Base-by-base conservation (phyloP, 1,140 invertebrate genomes). In the Chrysoperla carnea region DNA sequence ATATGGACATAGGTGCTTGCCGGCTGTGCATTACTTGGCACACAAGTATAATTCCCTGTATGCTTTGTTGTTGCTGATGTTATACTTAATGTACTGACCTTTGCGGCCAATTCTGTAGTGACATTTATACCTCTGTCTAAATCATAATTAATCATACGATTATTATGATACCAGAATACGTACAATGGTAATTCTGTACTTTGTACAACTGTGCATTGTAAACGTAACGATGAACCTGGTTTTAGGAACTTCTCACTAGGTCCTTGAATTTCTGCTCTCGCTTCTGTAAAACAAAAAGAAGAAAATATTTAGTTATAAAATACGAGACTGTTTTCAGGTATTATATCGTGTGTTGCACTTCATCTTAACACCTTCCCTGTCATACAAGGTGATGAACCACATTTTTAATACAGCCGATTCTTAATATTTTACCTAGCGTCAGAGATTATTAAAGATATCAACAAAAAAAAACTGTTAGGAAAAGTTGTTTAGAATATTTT, bases 111-210 rank as follows among this genome's bases (percentile, higher is more conserved):
- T 46, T 83, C 75, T 3, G 79, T 78, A 36, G 76, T 84, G 11
- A 85, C 84, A 53, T 86, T 87, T 49, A 86, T 78, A 29, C 83
- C 84, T 41, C 79, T 71, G 66, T 83, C 81, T 41, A 75, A 66
- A 61, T 89, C 85, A 59, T 87, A 89, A 63, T 87, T 89, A 58
- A 89, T 84, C 83, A 89, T 87, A 43, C 82, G 69, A 51, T 81
- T 80, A 57, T 87, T 84, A 61, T 89, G 86, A 62, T 87, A 91
- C 85, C 85, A 90, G 68, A 88, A 89, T 31, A 90, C 74, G 55
- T 80, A 90, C 8, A 78, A 77, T 1, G 84, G 83, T 2, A 75
- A 73, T 53, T 86, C 83, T 2, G 85, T 88, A 38, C 82, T 84
- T 48, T 84, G 76, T 50, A 78, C 72, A 7, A 90, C 76, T 37